These are phyloP conservation scores for Rhea americana DNA, from an alignment of 2,113 vertebrate species.

Conservation along the genomic window DNA sequence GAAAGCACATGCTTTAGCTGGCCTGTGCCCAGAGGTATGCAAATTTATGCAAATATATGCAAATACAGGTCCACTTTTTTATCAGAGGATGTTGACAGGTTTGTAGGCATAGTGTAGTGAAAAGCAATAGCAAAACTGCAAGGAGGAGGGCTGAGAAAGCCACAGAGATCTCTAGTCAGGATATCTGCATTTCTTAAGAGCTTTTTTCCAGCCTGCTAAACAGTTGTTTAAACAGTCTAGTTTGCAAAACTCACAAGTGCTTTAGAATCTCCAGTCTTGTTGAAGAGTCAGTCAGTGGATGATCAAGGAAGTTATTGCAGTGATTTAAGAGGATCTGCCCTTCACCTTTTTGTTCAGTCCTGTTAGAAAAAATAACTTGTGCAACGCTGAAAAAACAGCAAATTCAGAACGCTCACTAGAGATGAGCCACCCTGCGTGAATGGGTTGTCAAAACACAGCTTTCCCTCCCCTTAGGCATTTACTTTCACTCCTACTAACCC, in stretches of 20 bases:
- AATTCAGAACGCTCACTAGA: background rate
- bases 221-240: background rate
- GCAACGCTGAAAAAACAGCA: background rate
- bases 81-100: background rate
- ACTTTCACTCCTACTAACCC: background rate
- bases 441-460: background rate
- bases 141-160: slow-evolving; percentile 13
- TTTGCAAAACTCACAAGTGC: background rate
- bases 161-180: background rate
- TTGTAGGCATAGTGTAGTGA: background rate
- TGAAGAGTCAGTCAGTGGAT: background rate
- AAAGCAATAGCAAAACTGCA: background rate
- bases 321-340: background rate
- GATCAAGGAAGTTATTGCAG: slow-evolving; percentile 10
- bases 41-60: slow-evolving; percentile 67
- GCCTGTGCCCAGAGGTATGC: background rate
- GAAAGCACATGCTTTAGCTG: slow-evolving; percentile 2
- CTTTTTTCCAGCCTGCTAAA: background rate
- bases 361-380: background rate
- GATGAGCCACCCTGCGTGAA: background rate
- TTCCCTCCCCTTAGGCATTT: background rate
- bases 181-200: background rate
- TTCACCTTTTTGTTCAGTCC: background rate
- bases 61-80: background rate
- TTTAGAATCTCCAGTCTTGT: background rate